Evolutionary conservation across 2,797 vertebrate genomes (phyloP), one percentile per base, ranked within the genome.

Genomic region (Carduelis carduelis): DNA sequence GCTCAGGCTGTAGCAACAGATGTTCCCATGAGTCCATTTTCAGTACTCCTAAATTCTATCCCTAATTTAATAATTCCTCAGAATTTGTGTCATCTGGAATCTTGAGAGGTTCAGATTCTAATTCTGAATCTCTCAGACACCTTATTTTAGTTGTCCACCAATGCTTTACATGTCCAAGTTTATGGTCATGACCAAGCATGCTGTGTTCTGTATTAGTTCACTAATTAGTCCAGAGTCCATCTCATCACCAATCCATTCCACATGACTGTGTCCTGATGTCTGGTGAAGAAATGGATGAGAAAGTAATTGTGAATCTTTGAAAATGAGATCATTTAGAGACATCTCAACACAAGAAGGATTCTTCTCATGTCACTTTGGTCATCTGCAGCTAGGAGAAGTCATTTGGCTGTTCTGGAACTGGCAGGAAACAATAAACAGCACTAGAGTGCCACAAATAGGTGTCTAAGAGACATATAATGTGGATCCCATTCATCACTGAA

Each of bases 21-120:
- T 0, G 0, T 52, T 81, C 5, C 16, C 9, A 3, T 28, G 24
- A 15, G 14, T 78, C 28, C 0, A 0, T 14, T 86, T 77, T 74
- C 23, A 49, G 6, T 63, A 34, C 28, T 70, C 64, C 55, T 19
- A 10, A 30, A 59, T 74, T 32, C 19, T 55, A 8, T 28, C 14
- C 12, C 34, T 80, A 47, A 37, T 75, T 64, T 46, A 55, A 35
- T 66, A 74, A 47, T 49, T 84, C 43, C 30, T 76, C 23, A 57
- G 11, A 34, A 55, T 68, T 46, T 56, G 1, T 37, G 14, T 59
- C 20, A 44, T 53, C 34, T 69, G 11, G 15, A 47, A 69, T 66
- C n/a, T 77, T 35, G 5, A 64, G 7, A 37, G 49, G 49, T 80
- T 57, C 39, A 41, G 21, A 41, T 41, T 74, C 34, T 78, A 27